Base-by-base conservation (phyloP, 2,888 invertebrate species). In the Palloptera scutellata region DNA sequence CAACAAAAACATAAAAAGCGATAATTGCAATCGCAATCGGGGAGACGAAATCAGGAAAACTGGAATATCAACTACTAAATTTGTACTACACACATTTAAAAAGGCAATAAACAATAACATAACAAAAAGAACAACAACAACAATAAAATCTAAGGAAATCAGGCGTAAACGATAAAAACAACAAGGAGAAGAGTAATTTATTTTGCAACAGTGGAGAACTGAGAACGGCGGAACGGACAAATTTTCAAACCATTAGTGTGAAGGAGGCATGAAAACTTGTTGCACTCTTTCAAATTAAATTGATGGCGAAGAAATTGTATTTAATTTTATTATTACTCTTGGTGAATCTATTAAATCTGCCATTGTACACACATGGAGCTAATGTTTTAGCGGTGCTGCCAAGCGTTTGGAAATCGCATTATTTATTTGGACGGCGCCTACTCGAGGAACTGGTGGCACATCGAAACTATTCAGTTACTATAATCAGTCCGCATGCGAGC, bases 351-450 rank as follows among this genome's bases (percentile, higher is more conserved):
- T 48, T 48, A 15, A 42, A 42, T 52, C 30, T 53, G 52, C 52
- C 52, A n/a, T 15, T 42, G 5, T 51, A 42, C 19, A 54, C 48
- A 19, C 66, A 67, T n/a, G 78, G 78, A 11, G 81, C 79, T 58
- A 81, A 84, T 68, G 79, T 85, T 64, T 72, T 85, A 66, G 84
- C 84, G 0, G 79, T 85, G 9, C 76, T 85, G 65, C 85, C 85
- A 8, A 82, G 83, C 62, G 83, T 83, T 1, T 84, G 84, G 82
- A 78, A 77, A 65, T 83, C 84, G 1, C 84, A 85, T 63, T 85
- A 83, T 70, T 71, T 83, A 4, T 82, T 83, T 64, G 84, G 85
- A 0, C 73, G 78, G 1, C 71, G 79, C 0, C 68, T 85, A n/a
- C 74, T 85, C 1, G 72, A 79, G 17, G 77, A 81, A 64, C 67